Evolutionary conservation across 2,113 vertebrate species (phyloP).

Genomic region (Zosterops hypoxanthus): DNA sequence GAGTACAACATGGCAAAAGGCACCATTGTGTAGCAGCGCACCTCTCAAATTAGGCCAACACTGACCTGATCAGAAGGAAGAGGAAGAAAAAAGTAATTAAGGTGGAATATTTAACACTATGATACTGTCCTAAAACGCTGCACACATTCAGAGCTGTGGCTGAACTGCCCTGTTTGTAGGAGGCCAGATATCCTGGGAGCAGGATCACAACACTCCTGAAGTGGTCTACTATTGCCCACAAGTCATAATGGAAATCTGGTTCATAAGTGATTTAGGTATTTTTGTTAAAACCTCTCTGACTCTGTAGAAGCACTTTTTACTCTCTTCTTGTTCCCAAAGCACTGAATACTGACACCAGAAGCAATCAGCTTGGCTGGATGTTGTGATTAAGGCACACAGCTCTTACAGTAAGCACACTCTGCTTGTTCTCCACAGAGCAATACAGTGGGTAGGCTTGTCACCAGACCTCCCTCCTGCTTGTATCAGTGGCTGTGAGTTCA

Average conservation of each 20-base stretch:
- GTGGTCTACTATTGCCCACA: fast-evolving
- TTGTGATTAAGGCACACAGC: background rate
- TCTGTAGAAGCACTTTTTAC: background rate
- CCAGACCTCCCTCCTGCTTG: background rate
- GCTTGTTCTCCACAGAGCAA: background rate
- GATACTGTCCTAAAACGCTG: background rate
- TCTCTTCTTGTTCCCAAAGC: background rate
- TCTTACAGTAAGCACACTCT: background rate
- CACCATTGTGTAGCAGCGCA: background rate
- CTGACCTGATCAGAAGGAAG: background rate
- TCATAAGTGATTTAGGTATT: background rate
- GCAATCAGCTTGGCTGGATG: background rate
- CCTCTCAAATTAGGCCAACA: background rate
- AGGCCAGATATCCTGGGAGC: background rate
- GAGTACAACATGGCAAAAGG: background rate
- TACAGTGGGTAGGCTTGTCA: fast-evolving
- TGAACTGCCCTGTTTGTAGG: background rate
- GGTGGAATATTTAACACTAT: background rate
- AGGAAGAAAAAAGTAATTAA: background rate
- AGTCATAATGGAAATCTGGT: background rate
- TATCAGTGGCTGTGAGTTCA: background rate
- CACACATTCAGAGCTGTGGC: background rate
- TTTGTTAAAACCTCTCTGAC: background rate
- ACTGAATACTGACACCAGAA: background rate
- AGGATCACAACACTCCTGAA: background rate